These are phyloP conservation scores for Tryphoninae sp. DNA, from an alignment of 2,888 invertebrate genomes.

Conservation along the genomic window DNA sequence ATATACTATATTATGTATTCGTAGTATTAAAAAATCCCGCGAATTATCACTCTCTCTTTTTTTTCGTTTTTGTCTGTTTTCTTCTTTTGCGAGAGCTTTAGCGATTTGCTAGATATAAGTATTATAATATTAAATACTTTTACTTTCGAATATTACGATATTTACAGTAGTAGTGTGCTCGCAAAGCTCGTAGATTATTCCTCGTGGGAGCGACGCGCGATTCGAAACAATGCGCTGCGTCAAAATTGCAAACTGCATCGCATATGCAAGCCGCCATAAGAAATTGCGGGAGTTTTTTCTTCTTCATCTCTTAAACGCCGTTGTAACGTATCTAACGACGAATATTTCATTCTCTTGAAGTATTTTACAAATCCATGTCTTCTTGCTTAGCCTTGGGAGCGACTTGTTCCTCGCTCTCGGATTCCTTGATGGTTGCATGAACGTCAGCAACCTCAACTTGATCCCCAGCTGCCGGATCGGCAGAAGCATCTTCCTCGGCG, in stretches of 20 bases:
- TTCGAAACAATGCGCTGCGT: conserved; percentile 24
- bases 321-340: conserved; percentile 22
- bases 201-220: conserved; percentile 27
- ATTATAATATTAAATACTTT: conserved; percentile 45
- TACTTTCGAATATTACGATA: conserved; percentile 43
- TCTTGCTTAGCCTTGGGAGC: conserved; percentile 76
- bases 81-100: conserved; percentile 66
- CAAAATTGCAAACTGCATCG: conserved; percentile 1
- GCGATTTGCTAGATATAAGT: conserved; percentile 42
- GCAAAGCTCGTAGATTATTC: conserved; percentile 59
- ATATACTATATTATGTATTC: conserved; percentile 63
- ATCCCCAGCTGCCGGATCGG: conserved; percentile 76
- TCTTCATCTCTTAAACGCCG: conserved; percentile 29
- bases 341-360: not conserved
- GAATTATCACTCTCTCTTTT: not conserved
- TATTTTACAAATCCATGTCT: conserved; percentile 73
- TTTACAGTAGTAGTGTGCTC: conserved; percentile 54
- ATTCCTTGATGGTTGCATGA: conserved; percentile 71
- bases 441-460: conserved; percentile 78
- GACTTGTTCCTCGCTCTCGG: conserved; percentile 69
- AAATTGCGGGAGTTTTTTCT: conserved; percentile 24
- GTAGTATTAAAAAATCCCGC: conserved; percentile 56
- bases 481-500: conserved; percentile 85
- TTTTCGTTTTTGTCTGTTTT: not conserved
- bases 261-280: conserved; percentile 44